phyloP scores from a whole-genome alignment of 2,797 vertebrate genomes.

The Fundulus diaphanus region DNA sequence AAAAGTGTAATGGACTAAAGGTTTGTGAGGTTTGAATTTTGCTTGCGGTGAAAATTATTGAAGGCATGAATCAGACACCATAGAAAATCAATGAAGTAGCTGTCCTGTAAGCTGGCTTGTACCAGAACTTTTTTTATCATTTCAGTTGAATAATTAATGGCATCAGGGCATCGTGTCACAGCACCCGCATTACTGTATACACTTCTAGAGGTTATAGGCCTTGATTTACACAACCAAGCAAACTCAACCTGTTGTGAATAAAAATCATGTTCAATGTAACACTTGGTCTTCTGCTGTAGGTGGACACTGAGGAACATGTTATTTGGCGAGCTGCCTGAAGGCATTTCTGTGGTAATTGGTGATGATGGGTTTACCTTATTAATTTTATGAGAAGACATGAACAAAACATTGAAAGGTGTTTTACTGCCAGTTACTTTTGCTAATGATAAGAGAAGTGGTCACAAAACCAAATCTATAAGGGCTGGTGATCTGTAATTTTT shows the following conservation, averaged over 20 bases:
- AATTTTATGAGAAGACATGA: slow-evolving; percentile 28
- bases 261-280: not conserved
- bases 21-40: not conserved
- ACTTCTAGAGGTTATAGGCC: not conserved
- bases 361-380: slow-evolving; percentile 23
- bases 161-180: not conserved
- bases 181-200: not conserved
- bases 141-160: not conserved
- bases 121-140: not conserved
- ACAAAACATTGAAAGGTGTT: slow-evolving; percentile 36
- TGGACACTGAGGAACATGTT: not conserved
- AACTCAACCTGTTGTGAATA: not conserved
- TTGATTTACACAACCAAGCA: not conserved
- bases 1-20: not conserved
- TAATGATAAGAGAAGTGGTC: no score
- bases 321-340: slow-evolving; percentile 39
- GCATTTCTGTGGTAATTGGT: slow-evolving; percentile 35
- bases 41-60: slow-evolving; percentile 47
- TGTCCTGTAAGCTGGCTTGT: not conserved
- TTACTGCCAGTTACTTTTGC: slow-evolving; percentile 2
- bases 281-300: not conserved
- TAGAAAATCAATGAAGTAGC: not conserved
- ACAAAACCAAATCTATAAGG: no score
- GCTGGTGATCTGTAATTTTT: no score
- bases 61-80: not conserved